Base-by-base conservation (phyloP, 2,888 invertebrate species). In the Ectropis crepuscularia region DNA sequence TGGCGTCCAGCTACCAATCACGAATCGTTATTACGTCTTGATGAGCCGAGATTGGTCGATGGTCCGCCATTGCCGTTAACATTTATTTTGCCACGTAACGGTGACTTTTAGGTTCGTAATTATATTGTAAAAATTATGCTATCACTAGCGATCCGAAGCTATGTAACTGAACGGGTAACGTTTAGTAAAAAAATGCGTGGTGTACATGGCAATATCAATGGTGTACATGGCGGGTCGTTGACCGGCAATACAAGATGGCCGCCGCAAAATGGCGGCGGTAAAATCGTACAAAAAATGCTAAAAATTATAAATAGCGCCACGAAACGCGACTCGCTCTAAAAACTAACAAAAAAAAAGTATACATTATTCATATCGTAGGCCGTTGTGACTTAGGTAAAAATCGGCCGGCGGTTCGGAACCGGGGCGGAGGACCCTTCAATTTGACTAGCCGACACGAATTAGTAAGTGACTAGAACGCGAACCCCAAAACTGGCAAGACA, bases 401-500 rank as follows among this genome's bases (percentile, higher is more conserved):
- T 70, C 69, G 63, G 53, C 69, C 51, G 57, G 50, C 62, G 53
- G 62, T 67, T 49, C 69, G 16, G 53, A 74, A 64, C 67, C 36
- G 70, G 60, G 70, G 68, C 69, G 68, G 57, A 65, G 60, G 45
- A 49, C 61, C 67, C 68, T 61, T 50, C 66, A 76, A 78, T 84
- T 86, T 91, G 91, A 91, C 91, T 91, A 91, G 91, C 89, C 91
- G 83, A 89, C 88, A 89, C 88, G 85, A 87, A 86, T 87, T 81
- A 85, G 86, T 80, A 83, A 90, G 82, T 91, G 92, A 92, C 92
- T 92, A 92, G 92, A 91, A 88, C 88, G 79, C 86, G 88, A 87
- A 82, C 87, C 87, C 80, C 79, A 81, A 78, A 82, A 82, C 84
- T 90, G 91, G 90, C 91, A 90, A 90, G 90, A 90, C 81, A 83